These are phyloP conservation scores for Linepithema humile DNA, from an alignment of 1,140 invertebrate genomes.

Conservation along the genomic window DNA sequence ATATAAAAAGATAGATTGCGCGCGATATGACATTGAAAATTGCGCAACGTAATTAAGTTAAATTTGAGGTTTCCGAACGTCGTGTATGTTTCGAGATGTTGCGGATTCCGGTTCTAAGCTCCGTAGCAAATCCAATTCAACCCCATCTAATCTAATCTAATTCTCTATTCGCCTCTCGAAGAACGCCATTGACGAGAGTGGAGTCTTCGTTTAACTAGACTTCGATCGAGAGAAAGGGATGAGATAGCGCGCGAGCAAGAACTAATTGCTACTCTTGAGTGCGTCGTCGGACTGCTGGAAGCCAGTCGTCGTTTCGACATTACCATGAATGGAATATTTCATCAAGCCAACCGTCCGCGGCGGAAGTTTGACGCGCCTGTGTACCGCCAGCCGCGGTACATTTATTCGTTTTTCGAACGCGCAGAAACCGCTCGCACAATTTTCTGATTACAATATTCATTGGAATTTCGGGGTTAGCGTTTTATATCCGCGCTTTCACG, in stretches of 20 bases:
- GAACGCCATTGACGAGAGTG: neutral
- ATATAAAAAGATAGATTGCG: too few relatives aligned
- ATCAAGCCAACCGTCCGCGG: conserved; percentile 49
- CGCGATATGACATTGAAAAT: too few relatives aligned
- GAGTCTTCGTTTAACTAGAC: neutral
- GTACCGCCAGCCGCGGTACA: neutral
- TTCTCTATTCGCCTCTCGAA: neutral
- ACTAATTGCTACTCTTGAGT: conserved; percentile 66
- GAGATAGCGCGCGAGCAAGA: neutral
- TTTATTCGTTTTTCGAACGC: conserved; percentile 6
- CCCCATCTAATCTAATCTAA: conserved; percentile 20
- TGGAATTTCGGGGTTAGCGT: neutral
- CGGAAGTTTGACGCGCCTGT: conserved; percentile 51
- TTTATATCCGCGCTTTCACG: neutral
- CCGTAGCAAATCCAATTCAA: neutral
- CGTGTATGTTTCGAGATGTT: neutral
- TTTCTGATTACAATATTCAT: neutral
- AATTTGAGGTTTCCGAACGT: too few relatives aligned
- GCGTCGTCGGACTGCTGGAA: conserved; percentile 25
- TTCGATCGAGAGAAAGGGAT: neutral
- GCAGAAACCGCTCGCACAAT: neutral
- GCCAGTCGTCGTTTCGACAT: conserved; percentile 57
- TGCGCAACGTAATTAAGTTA: too few relatives aligned
- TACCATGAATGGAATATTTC: conserved; percentile 68
- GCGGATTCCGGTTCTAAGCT: neutral